A percentile compares a stretch with the other conserved stretches of the same genome.
Conservation (phyloP, 1,140 invertebrate species). For the Eurosta solidaginis region DNA sequence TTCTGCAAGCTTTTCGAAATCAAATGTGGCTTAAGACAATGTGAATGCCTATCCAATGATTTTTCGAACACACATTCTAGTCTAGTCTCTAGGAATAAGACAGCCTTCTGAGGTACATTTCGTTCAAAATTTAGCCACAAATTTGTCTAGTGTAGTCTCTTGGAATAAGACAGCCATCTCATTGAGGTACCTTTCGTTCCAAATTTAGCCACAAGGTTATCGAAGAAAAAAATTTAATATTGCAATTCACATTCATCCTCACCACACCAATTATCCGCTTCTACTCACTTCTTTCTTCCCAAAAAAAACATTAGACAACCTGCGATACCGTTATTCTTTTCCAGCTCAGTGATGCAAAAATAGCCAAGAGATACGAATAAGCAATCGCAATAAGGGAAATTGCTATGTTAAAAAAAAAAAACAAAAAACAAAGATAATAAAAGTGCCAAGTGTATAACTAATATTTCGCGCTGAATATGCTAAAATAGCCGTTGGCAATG, state of each 20-base stretch:
- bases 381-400: neutral
- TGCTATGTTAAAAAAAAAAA: neutral
- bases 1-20: no score
- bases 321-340: neutral
- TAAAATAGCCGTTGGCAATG: neutral
- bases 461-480: constrained; percentile 24
- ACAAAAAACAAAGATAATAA: no score
- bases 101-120: no score
- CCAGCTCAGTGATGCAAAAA: constrained; percentile 17
- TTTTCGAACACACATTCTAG: no score
- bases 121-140: no score
- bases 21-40: no score
- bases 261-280: neutral
- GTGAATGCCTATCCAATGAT: no score
- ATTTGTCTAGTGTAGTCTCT: no score
- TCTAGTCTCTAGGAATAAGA: no score
- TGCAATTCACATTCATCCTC: neutral
- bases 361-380: neutral
- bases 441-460: constrained; percentile 12
- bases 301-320: neutral
- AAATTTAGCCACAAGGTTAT: neutral
- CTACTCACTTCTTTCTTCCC: no score
- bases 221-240: neutral
- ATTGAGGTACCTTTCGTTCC: no score
- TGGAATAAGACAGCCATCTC: no score